Evolutionary conservation across 2,797 vertebrate species (phyloP), one percentile per base, ranked within the genome.

Genomic region (Mallotus villosus): DNA sequence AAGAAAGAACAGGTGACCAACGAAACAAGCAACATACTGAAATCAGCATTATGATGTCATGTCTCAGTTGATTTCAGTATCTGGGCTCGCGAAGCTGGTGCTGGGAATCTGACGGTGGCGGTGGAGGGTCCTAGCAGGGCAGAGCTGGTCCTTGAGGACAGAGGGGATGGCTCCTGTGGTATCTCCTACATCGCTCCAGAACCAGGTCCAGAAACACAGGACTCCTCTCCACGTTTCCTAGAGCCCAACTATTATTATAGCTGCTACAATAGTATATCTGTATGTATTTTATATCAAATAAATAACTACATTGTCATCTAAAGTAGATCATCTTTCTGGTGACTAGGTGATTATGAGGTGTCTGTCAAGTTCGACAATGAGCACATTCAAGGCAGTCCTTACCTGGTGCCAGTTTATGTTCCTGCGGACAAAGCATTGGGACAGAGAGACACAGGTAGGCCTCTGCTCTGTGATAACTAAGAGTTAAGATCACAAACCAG

Each of bases 51-150:
- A 60, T 25, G 41, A 29, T n/a, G 55, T 5, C 11, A 4, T 62
- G 59, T 19, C 55, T 65, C 51, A 94, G 93, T 91, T 0, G 93
- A 93, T 69, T 94, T 94, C 78, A 93, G 91, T 80, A 93, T 94
- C 78, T 94, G 94, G 94, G 92, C 93, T 0, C 82, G 92, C 2
- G 94, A 94, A 70, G 94, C 94, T 0, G 93, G 93, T 0, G 92
- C 92, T 0, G 93, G 94, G 1, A 92, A 91, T 1, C 87, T 95
- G 29, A 92, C 92, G 70, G 93, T 94, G 0, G 91, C 92, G 0
- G 90, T 94, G 0, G 93, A 95, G 72, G 93, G 93, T 17, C 94
- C 94, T 70, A 93, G 92, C 84, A 93, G 92, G 76, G 92, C 93
- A 0, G 92, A 94, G 75, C 93, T 94, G 68, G 82, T 89, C 64